phyloP scores from a whole-genome alignment of 2,888 invertebrate genomes.

The Pimpla rufipes region DNA sequence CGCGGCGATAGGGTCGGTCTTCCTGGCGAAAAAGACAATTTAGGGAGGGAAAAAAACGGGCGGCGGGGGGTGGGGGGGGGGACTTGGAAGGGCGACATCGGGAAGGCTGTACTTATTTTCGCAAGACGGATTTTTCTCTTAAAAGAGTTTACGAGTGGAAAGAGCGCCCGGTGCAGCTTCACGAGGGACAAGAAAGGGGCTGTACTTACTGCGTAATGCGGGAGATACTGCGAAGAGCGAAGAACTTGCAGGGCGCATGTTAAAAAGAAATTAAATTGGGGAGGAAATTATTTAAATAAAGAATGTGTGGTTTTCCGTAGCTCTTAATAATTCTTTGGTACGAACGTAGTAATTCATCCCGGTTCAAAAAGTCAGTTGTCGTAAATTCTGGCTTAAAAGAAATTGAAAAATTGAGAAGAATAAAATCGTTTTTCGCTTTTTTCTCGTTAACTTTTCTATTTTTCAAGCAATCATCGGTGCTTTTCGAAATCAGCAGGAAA shows the following conservation, averaged over 20 bases:
- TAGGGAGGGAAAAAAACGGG: background rate
- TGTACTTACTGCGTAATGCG: background rate
- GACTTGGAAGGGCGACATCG: background rate
- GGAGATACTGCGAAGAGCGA: slow-evolving; percentile 42
- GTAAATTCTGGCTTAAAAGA: too few species aligned
- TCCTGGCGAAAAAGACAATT: background rate
- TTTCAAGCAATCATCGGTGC: too few species aligned
- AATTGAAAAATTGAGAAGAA: too few species aligned
- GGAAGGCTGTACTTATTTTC: slow-evolving; percentile 11
- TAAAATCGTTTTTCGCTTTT: too few species aligned
- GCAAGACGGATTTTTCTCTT: slow-evolving; percentile 41
- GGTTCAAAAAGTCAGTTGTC: too few species aligned
- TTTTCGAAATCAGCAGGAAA: too few species aligned
- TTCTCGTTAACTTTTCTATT: too few species aligned
- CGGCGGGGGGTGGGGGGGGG: too few species aligned
- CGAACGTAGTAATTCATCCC: too few species aligned
- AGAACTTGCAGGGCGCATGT: slow-evolving; percentile 10
- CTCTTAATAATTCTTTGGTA: too few species aligned
- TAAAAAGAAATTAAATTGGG: background rate
- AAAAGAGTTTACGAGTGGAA: slow-evolving; percentile 44
- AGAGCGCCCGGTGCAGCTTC: slow-evolving; percentile 14
- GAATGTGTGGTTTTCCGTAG: too few species aligned
- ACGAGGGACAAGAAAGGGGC: slow-evolving; percentile 3
- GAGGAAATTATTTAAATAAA: too few species aligned
- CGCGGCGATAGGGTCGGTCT: background rate